phyloP scores from a whole-genome alignment of 64 coral and sea anemone species.

The Trachythela sp. region DNA sequence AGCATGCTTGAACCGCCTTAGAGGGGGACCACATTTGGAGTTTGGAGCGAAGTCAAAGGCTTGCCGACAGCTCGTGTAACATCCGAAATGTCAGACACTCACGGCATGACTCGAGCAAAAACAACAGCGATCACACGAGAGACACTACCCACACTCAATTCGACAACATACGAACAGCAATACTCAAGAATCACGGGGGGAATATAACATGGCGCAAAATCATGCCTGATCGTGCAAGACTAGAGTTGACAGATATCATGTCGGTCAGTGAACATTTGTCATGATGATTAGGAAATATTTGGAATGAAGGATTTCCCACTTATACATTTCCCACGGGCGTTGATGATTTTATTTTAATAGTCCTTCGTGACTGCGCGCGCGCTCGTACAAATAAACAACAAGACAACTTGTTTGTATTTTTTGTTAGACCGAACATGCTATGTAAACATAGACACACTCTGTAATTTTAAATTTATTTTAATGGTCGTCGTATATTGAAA shows the following conservation, averaged over 20 bases:
- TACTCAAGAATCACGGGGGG: neutral
- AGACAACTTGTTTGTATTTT: neutral
- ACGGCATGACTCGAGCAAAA: neutral
- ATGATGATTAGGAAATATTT: neutral
- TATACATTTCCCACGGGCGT: neutral
- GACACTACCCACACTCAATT: neutral
- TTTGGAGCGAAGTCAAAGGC: neutral
- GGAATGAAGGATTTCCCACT: neutral
- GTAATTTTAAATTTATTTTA: neutral
- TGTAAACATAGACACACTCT: neutral
- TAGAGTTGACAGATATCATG: neutral
- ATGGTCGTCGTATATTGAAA: neutral
- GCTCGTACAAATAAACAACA: neutral
- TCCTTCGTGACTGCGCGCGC: neutral
- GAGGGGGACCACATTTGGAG: slow-evolving; percentile 20
- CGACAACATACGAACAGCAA: neutral
- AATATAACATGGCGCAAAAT: neutral
- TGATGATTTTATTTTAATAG: slow-evolving; percentile 26
- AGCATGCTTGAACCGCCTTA: slow-evolving; percentile 25
- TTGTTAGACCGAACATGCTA: neutral
- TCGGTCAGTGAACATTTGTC: neutral
- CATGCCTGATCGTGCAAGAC: neutral
- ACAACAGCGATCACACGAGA: slow-evolving; percentile 18
- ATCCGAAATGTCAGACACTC: slow-evolving; percentile 20
- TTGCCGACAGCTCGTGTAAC: slow-evolving; percentile 22